Base-by-base conservation (phyloP, 2,888 invertebrate genomes). In the Morinoia aosen region DNA sequence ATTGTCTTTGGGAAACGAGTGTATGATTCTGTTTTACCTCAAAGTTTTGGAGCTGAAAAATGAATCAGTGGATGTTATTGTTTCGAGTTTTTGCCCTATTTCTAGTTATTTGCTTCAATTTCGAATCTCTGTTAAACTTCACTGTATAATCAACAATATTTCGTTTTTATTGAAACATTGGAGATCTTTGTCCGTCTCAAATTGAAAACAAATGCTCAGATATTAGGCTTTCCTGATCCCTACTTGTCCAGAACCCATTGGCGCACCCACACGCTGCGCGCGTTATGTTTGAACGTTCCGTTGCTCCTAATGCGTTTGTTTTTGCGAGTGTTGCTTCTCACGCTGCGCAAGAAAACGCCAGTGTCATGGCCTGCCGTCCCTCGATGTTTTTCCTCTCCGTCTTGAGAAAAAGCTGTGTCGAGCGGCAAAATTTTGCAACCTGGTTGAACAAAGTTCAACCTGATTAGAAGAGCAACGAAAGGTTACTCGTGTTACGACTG, bases 261-360 rank as follows among this genome's bases (percentile, higher is more conserved):
- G 25, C 16, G 76, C 25, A 25, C 76, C 16, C 25, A 25, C 25
- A 33, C 76, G 76, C 76, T 76, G 76, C 76, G 19, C 25, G 25
- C 25, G 25, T 19, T 76, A 76, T 76, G 76, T 76, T 76, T 76
- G 25, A 76, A 33, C 76, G 33, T 76, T 76, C 33, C 76, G 76
- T 76, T 76, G 19, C 76, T 76, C 76, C 76, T 76, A 76, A 76
- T 76, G 76, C 76, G 76, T 76, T 76, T 76, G 76, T 76, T 76
- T 76, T 76, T 76, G 76, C 76, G 25, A 76, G 76, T 76, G 76
- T 76, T 76, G 76, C 76, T 76, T 33, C 76, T 76, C 76, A 76
- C 76, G 76, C 76, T 76, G 76, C 25, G 76, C 25, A 25, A 76
- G 76, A 76, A 76, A 76, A 76, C 25, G 76, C 76, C 76, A 76